Base-by-base conservation (phyloP, 2,797 vertebrate species). In the Sphenodon punctatus region DNA sequence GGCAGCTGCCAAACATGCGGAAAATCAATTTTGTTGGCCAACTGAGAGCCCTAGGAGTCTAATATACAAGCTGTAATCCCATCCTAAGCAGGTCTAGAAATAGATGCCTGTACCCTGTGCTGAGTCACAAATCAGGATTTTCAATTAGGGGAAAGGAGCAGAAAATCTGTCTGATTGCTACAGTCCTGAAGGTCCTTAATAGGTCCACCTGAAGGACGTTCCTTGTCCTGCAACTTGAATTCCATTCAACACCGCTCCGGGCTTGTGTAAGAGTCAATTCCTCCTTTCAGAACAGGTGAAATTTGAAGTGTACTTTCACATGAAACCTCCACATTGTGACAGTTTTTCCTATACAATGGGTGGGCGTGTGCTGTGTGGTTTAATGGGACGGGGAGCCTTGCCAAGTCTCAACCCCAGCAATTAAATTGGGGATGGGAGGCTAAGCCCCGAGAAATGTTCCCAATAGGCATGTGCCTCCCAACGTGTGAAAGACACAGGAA, bases 11-110 rank as follows among this genome's bases (percentile, higher is more conserved):
- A 75, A 80, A 92, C 43, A 83, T 82, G 72, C 13, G 43, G 68
- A 61, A 93, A 94, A 94, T 90, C 82, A 76, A 93, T 91, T 90
- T 89, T 67, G 82, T 83, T 84, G 75, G 72, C 85, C 87, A 91
- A 76, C 5, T 11, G n/a, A 88, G 72, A 89, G 68, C 51, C 74
- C 83, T 87, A 75, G 66, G 78, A 92, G 66, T 51, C 76, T 74
- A 71, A 78, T 2, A 6, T 10, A 76, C 10, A 56, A 55, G 83
- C 59, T 86, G 53, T 65, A 88, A 93, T 68, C 79, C 84, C 82
- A 61, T 63, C 46, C 41, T 32, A 64, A 91, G 80, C 42, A 75
- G 7, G 53, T 83, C 45, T 53, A 69, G 75, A 93, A 91, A 90
- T 39, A 89, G 80, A 93, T 90, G 86, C 59, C 70, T 43, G 60